Percentiles rank a stretch among this genome's conserved stretches.
Evolutionary conservation across 2,797 vertebrate genomes (phyloP).

Genomic region (Coranthus polyacanthus): DNA sequence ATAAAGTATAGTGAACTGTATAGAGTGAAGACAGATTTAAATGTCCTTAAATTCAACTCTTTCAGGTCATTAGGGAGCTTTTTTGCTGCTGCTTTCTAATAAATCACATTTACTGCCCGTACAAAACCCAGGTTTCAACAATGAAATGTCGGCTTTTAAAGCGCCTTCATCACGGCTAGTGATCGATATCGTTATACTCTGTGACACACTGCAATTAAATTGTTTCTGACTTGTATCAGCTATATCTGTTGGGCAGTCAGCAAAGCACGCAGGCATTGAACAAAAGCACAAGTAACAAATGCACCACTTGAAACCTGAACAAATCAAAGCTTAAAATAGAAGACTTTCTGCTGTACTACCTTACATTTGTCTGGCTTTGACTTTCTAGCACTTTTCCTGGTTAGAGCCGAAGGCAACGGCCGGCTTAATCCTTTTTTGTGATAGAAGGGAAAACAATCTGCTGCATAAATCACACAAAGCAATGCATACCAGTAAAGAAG

Average conservation of each 20-base stretch:
- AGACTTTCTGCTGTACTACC: slow-evolving; percentile 17
- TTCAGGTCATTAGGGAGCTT: slow-evolving; percentile 11
- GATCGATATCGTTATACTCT: slow-evolving; percentile 50
- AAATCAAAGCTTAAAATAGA: slow-evolving; percentile 32
- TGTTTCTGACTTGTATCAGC: slow-evolving; percentile 51
- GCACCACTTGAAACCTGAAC: slow-evolving; percentile 30
- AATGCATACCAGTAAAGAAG: not conserved
- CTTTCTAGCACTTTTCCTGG: slow-evolving; percentile 41
- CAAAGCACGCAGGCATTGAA: slow-evolving; percentile 42
- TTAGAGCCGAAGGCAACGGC: slow-evolving; percentile 31
- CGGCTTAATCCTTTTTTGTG: slow-evolving; percentile 34
- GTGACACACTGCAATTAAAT: slow-evolving; percentile 34
- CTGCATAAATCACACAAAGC: slow-evolving; percentile 37
- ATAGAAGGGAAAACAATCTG: slow-evolving; percentile 20
- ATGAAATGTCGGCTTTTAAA: slow-evolving; percentile 36
- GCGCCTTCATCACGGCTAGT: slow-evolving; percentile 30
- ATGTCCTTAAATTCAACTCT: not conserved
- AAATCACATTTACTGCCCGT: slow-evolving; percentile 46
- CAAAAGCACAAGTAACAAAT: slow-evolving; percentile 48
- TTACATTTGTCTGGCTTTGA: slow-evolving; percentile 43
- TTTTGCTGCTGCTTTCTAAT: slow-evolving; percentile 21
- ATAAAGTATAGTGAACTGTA: not conserved
- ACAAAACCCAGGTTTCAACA: slow-evolving; percentile 32
- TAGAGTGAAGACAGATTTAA: not conserved
- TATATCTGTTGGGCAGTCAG: slow-evolving; percentile 40